Base-by-base conservation (phyloP, 2,113 vertebrate genomes). In the Tyrannus savana region DNA sequence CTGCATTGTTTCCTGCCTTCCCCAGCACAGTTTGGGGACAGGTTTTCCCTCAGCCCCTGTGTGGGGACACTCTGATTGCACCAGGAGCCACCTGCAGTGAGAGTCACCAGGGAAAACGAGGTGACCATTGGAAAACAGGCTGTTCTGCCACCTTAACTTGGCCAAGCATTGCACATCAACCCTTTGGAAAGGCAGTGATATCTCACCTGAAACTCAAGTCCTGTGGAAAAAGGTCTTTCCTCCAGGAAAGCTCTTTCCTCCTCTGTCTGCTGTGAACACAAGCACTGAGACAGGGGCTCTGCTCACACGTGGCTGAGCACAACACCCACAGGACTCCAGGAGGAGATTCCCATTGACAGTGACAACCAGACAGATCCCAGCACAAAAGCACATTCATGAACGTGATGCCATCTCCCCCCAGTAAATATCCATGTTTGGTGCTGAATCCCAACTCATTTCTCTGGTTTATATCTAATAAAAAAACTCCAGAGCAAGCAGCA, bases 321-420 rank as follows among this genome's bases (percentile, higher is more conserved):
- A 56, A 2, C 1, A 2, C 19, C 30, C 24, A 0, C 0, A 4
- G 47, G 10, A 39, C 14, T 64, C 46, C 12, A 33, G 49, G 47
- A 49, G 41, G 55, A 86, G 31, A 33, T 41, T 49, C 46, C 67
- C 6, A 1, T 5, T 53, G 77, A 56, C 58, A 33, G 58, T 3
- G 13, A 10, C 56, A 84, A 12, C 31, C 35, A 53, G 60, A 24
- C 2, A 28, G 11, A 18, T 50, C 47, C 47, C 4, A 14, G 3
- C 12, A 47, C 47, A 47, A 47, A 23, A 47, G 21, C 47, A 28
- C 2, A 1, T 21, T 44, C 33, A 30, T 30, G 33, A 63, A 19
- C 30, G 3, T 14, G 13, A 35, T 41, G 30, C 16, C 21, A 16
- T 47, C 60, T 71, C 42, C 8, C 11, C 21, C 22, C 62, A 28